Conservation (phyloP, 2,113 vertebrate species). For the Archilochus colubris region DNA sequence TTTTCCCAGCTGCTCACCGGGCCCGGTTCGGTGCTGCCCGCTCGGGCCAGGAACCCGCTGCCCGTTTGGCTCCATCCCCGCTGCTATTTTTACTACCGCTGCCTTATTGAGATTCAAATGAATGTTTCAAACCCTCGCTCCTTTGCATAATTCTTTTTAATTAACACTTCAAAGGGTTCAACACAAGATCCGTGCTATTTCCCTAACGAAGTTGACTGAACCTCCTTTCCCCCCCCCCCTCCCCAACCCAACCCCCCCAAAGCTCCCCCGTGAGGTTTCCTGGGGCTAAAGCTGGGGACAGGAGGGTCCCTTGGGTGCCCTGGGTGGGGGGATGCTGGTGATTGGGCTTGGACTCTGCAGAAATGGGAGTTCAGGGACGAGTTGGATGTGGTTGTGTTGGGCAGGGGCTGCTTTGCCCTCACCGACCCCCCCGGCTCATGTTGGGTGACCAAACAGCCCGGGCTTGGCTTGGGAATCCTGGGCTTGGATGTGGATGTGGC, state of each 20-base stretch:
- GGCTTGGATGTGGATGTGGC: background rate
- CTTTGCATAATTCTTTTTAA: conserved; percentile 79
- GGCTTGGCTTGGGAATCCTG: fast-evolving
- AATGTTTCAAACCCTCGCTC: conserved; percentile 65
- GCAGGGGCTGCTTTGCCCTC: background rate
- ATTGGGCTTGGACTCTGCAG: background rate
- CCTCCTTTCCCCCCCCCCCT: background rate
- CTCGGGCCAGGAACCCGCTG: background rate
- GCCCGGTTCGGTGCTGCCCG: background rate
- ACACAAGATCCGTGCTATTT: conserved; percentile 49
- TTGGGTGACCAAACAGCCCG: background rate
- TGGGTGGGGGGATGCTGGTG: fast-evolving
- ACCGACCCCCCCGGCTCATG: too few species aligned
- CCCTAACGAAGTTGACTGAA: conserved; percentile 55
- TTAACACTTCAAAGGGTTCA: conserved; percentile 74
- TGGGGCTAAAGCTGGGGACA: background rate
- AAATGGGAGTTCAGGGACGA: background rate
- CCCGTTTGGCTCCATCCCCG: background rate
- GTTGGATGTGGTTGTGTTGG: background rate
- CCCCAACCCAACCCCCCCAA: background rate
- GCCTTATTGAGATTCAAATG: conserved; percentile 76
- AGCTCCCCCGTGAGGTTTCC: background rate
- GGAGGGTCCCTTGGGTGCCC: background rate
- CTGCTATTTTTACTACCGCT: conserved; percentile 72
- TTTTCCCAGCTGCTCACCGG: background rate